phyloP scores from a whole-genome alignment of 2,113 vertebrate species.

The Orycteropus afer region DNA sequence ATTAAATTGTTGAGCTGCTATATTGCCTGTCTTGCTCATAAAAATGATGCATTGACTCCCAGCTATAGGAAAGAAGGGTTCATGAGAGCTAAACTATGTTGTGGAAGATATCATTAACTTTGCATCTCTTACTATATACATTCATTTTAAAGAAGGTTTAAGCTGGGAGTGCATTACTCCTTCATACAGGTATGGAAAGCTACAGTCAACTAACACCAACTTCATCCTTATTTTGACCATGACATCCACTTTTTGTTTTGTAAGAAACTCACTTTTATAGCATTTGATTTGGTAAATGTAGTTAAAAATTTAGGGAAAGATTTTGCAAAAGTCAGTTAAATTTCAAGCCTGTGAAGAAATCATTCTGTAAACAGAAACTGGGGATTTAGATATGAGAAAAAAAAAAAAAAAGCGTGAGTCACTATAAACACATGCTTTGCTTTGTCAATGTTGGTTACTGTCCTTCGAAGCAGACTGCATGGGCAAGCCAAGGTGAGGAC shows the following conservation, averaged over 20 bases:
- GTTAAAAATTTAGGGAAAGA: background rate
- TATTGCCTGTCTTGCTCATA: background rate
- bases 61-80: background rate
- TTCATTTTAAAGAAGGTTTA: background rate
- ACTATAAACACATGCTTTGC: background rate
- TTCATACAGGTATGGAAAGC: background rate
- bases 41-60: background rate
- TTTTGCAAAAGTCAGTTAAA: background rate
- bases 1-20: background rate
- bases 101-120: background rate
- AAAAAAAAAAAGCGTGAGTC: background rate
- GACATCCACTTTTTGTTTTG: background rate
- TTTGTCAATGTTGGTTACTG: background rate
- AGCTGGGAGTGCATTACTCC: accelerated
- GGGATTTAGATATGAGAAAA: background rate
- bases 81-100: background rate
- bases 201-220: background rate
- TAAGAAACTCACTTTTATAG: background rate
- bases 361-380: background rate
- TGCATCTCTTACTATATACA: background rate
- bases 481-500: accelerated
- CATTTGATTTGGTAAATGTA: background rate
- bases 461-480: background rate
- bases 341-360: background rate
- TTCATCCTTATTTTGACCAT: background rate